A percentile compares a stretch with the other conserved stretches of the same genome.
These are phyloP conservation scores for Camptogramma bilineatum DNA, from an alignment of 2,888 invertebrate species.

Conservation along the genomic window DNA sequence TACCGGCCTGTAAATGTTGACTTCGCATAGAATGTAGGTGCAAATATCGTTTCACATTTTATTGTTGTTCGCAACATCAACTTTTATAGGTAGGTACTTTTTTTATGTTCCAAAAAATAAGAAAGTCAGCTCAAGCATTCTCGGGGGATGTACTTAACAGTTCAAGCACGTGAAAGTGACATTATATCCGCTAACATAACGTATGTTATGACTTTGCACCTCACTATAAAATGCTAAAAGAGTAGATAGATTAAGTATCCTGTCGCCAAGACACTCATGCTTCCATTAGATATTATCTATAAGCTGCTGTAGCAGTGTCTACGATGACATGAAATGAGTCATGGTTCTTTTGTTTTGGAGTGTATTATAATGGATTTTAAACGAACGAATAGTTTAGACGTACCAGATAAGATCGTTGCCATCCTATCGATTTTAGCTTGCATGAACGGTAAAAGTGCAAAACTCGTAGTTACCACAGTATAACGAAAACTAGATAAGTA, in stretches of 20 bases:
- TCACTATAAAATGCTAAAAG: slow-evolving; percentile 20
- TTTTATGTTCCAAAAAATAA: slow-evolving; percentile 40
- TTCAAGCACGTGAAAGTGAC: slow-evolving; percentile 39
- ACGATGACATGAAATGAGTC: neutral
- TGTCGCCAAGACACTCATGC: slow-evolving; percentile 2
- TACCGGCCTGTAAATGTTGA: slow-evolving; percentile 51
- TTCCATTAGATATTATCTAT: slow-evolving; percentile 1
- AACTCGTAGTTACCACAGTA: slow-evolving; percentile 4
- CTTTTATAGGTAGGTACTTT: slow-evolving; percentile 38
- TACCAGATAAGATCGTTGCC: slow-evolving; percentile 28
- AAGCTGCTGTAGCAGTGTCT: neutral
- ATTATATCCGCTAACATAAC: slow-evolving; percentile 34
- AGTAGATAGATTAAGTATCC: slow-evolving; percentile 4
- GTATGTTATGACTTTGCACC: slow-evolving; percentile 34
- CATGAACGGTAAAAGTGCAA: slow-evolving; percentile 55
- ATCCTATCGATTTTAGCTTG: slow-evolving; percentile 64
- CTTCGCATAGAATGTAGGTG: slow-evolving; percentile 46
- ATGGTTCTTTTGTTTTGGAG: neutral
- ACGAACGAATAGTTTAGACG: neutral
- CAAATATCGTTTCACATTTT: slow-evolving; percentile 46
- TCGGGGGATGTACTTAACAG: slow-evolving; percentile 42
- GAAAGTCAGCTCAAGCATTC: slow-evolving; percentile 40
- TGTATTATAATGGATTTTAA: neutral
- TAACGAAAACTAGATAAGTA: neutral
- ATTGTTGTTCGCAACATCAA: slow-evolving; percentile 47